phyloP scores from a whole-genome alignment of 2,113 vertebrate species.

The Eurypyga helias region DNA sequence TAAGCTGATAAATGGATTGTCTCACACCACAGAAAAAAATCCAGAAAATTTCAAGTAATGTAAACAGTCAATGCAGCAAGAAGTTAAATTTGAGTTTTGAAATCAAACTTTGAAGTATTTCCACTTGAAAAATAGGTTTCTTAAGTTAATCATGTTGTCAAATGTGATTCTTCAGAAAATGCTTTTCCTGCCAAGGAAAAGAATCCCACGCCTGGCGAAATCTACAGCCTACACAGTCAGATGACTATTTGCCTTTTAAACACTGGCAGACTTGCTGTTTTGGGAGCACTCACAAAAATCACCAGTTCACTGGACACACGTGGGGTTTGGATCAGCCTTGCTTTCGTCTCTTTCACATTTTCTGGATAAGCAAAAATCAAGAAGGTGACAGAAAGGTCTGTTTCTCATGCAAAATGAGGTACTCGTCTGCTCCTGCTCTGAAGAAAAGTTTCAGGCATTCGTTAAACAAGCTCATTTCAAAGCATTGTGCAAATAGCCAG shows the following conservation, averaged over 20 bases:
- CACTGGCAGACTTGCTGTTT: neutral
- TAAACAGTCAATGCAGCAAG: neutral
- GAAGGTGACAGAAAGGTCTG: neutral
- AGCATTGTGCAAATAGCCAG: neutral
- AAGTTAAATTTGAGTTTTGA: neutral
- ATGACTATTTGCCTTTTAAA: neutral
- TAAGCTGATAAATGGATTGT: neutral
- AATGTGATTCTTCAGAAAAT: neutral
- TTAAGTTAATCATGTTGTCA: neutral
- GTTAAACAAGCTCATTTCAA: neutral
- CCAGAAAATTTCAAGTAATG: neutral
- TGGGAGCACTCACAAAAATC: neutral
- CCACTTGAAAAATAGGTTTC: neutral
- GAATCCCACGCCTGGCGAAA: neutral
- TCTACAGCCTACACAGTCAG: neutral
- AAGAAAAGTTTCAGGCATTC: neutral
- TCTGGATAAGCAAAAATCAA: neutral
- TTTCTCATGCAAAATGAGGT: neutral
- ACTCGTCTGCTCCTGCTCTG: neutral
- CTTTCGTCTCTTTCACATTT: neutral
- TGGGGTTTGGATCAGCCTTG: neutral
- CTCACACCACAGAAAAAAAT: neutral
- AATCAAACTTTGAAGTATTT: neutral
- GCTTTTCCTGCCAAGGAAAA: neutral
- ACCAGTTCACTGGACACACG: neutral